A percentile compares a stretch with the other conserved stretches of the same genome.
These are phyloP conservation scores for Microtus oregoni DNA, from an alignment of 2,113 vertebrate species.

Conservation along the genomic window DNA sequence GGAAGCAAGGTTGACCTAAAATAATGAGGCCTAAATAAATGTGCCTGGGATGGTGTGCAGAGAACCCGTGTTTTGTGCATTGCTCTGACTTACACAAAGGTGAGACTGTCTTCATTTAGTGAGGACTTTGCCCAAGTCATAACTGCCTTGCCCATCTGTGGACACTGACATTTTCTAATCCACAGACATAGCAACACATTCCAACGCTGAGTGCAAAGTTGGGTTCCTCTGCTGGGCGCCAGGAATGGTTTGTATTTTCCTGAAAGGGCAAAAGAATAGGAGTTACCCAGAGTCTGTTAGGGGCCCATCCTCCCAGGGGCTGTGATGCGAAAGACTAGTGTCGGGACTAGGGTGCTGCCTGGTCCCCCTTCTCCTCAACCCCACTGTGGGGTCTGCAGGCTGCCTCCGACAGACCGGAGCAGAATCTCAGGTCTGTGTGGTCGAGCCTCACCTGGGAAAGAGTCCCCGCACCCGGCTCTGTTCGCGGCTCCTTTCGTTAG, in stretches of 20 bases:
- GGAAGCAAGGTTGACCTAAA: background rate
- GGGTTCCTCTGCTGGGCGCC: background rate
- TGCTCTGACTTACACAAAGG: background rate
- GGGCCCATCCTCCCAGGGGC: background rate
- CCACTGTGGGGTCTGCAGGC: background rate
- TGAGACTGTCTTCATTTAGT: background rate
- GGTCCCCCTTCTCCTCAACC: no score
- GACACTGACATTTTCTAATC: background rate
- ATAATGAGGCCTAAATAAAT: background rate
- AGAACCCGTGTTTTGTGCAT: background rate
- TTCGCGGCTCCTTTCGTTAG: background rate
- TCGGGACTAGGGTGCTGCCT: background rate
- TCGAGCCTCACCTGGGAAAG: background rate
- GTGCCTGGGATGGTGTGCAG: background rate
- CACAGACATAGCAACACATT: slow-evolving; percentile 3
- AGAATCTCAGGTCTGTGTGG: background rate
- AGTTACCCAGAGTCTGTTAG: background rate
- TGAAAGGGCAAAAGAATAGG: background rate
- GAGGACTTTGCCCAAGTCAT: background rate
- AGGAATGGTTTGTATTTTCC: background rate
- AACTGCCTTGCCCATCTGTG: background rate
- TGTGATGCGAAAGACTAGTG: background rate
- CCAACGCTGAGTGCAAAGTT: background rate
- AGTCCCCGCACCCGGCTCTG: background rate
- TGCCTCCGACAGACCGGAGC: background rate